Evolutionary conservation across 2,797 vertebrate genomes (phyloP).

Genomic region (Spatula clypeata): DNA sequence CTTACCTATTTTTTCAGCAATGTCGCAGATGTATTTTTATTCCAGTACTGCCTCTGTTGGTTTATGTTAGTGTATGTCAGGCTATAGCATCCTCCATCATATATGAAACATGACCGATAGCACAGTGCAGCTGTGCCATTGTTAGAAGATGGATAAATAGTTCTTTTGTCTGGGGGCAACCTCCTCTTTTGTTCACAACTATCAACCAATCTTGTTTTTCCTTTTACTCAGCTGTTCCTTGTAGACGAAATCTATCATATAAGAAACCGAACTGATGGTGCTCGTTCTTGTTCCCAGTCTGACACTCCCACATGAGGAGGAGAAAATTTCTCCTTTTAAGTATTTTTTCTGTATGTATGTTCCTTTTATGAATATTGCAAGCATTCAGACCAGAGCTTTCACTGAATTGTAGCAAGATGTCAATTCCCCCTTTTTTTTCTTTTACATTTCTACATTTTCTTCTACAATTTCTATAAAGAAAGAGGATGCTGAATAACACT

Average conservation of each 20-base stretch:
- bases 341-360: not conserved
- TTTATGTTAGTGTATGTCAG: not conserved
- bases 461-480: not conserved
- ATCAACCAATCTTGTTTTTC: constrained; percentile 37
- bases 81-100: not conserved
- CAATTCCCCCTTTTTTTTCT: not conserved
- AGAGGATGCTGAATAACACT: not conserved
- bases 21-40: not conserved
- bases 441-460: not conserved
- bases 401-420: not conserved
- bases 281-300: not conserved
- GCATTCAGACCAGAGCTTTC: not conserved
- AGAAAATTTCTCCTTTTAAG: not conserved
- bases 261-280: not conserved
- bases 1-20: not conserved
- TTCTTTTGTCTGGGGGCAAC: constrained; percentile 22
- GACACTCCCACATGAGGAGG: not conserved
- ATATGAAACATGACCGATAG: not conserved
- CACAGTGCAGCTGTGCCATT: constrained; percentile 51
- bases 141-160: constrained; percentile 27
- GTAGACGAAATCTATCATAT: not conserved
- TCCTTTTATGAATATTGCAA: not conserved
- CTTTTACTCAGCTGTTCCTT: constrained; percentile 36
- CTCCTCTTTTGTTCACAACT: constrained; percentile 21
- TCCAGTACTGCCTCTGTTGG: not conserved